These are phyloP conservation scores for Salticus scenicus DNA, from an alignment of 2,888 invertebrate genomes.

Conservation along the genomic window DNA sequence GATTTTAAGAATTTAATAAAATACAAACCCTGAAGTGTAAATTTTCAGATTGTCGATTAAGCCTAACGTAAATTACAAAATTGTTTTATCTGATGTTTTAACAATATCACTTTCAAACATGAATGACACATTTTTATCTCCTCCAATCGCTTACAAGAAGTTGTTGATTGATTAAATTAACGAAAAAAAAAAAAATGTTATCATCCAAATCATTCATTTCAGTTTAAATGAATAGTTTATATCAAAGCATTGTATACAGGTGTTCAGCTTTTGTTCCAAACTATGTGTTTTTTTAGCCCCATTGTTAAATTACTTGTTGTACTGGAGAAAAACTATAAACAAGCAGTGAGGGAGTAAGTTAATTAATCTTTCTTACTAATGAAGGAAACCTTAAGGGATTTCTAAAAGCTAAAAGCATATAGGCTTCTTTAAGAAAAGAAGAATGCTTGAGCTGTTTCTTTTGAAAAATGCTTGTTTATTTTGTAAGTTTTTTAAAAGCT, in stretches of 20 bases:
- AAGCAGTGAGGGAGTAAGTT: background rate
- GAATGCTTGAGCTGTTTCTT: background rate
- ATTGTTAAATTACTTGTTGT: slow-evolving; percentile 7
- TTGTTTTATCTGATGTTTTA: no score
- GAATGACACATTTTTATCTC: no score
- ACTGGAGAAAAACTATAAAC: background rate
- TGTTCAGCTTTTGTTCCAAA: background rate
- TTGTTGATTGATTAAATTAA: no score
- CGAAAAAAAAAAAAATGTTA: no score
- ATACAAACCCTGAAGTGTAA: no score
- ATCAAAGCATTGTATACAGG: background rate
- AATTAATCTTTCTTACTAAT: slow-evolving; percentile 14
- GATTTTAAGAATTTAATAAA: no score
- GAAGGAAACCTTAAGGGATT: slow-evolving; percentile 5
- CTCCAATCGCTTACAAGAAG: no score
- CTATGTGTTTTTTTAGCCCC: background rate
- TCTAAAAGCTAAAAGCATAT: slow-evolving; percentile 8
- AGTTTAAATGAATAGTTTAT: background rate
- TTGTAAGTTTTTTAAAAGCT: background rate
- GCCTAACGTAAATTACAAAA: no score
- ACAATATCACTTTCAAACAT: no score
- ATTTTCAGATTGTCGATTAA: no score
- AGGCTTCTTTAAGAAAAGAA: background rate
- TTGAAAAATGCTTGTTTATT: background rate
- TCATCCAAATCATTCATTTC: no score